These are phyloP conservation scores for Pycnonotus jocosus DNA, from an alignment of 2,113 vertebrate genomes.

Conservation along the genomic window DNA sequence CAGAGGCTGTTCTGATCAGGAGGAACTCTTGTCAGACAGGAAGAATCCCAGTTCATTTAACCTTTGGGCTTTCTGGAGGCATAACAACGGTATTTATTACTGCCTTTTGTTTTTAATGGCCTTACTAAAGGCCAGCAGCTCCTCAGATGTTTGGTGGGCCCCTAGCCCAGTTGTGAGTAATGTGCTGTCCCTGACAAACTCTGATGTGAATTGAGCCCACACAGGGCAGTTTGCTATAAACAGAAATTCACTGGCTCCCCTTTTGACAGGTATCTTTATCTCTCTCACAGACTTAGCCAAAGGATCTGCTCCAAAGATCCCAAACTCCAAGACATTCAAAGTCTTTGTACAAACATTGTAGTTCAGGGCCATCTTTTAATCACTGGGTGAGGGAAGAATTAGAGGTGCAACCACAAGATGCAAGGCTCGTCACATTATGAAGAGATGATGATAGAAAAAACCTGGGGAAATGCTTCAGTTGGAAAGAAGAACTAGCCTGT, in stretches of 20 bases:
- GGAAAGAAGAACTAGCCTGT: not conserved
- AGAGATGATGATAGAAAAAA: not conserved
- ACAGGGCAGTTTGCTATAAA: not conserved
- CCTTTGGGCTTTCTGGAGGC: not conserved
- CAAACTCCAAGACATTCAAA: not conserved
- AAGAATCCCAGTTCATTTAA: not conserved
- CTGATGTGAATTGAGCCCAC: not conserved
- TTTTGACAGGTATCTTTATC: slow-evolving; percentile 10
- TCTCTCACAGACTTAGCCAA: not conserved
- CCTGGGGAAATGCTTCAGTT: not conserved
- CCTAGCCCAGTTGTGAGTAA: not conserved
- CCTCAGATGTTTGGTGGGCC: slow-evolving; percentile 7
- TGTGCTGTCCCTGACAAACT: not conserved
- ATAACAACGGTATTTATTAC: slow-evolving; percentile 6
- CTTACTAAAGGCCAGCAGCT: not conserved
- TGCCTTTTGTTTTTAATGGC: not conserved
- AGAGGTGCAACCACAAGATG: not conserved
- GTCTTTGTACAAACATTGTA: not conserved
- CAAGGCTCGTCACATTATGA: not conserved
- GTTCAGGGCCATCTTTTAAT: not conserved
- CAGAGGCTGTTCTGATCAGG: not conserved
- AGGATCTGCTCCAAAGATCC: not conserved
- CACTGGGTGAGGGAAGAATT: not conserved
- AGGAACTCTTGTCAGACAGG: not conserved
- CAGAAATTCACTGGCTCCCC: not conserved